Evolutionary conservation across 2,797 vertebrate species (phyloP).

Genomic region (Rhodeus uyekii): DNA sequence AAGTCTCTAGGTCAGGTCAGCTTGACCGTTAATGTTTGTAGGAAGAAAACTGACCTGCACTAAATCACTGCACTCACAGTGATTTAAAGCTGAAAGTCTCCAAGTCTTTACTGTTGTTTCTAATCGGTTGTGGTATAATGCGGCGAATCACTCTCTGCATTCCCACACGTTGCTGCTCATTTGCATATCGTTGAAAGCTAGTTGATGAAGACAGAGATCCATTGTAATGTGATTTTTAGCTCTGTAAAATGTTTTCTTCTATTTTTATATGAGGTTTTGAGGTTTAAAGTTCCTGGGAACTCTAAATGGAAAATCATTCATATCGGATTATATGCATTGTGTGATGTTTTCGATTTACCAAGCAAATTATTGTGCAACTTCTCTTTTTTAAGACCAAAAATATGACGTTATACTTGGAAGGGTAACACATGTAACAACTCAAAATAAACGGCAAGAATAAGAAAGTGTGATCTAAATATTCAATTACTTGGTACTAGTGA

Average conservation of each 20-base stretch:
- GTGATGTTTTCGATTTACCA: slow-evolving; percentile 14
- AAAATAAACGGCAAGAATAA: background rate
- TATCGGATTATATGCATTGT: background rate
- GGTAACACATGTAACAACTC: background rate
- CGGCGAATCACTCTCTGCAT: background rate
- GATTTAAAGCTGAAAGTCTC: background rate
- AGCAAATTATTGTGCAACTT: slow-evolving; percentile 4
- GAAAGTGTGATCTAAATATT: slow-evolving; percentile 1
- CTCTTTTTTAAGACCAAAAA: slow-evolving; percentile 22
- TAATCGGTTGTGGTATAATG: background rate
- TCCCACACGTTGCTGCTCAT: background rate
- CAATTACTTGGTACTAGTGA: background rate
- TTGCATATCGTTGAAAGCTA: background rate
- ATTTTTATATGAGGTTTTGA: background rate
- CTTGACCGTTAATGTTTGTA: background rate
- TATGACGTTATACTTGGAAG: background rate
- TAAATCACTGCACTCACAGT: background rate
- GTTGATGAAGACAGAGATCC: background rate
- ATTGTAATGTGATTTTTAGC: background rate
- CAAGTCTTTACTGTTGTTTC: background rate
- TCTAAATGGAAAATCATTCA: background rate
- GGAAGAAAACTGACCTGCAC: background rate
- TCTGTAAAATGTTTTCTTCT: background rate
- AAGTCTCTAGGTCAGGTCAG: background rate
- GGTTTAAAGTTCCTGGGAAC: slow-evolving; percentile 11